These are phyloP conservation scores for Geodia barretti DNA, from an alignment of 37 sponge, comb jelly and placozoan genomes.

Conservation along the genomic window DNA sequence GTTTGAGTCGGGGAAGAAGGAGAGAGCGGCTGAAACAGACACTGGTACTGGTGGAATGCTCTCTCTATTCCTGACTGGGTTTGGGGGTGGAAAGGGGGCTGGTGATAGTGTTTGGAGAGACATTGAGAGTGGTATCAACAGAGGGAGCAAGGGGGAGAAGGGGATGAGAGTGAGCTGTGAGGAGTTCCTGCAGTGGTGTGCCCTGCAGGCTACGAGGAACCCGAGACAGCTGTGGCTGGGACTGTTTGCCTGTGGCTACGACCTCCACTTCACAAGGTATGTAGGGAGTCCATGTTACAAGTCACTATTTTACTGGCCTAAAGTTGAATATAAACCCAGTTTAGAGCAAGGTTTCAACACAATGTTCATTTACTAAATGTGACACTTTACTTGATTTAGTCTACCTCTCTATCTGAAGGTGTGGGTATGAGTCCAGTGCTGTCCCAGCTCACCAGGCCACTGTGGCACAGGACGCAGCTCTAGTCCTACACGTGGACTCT, in stretches of 20 bases:
- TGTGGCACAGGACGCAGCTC: conserved; percentile 63
- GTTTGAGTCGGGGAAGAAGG: neutral
- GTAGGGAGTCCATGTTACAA: neutral
- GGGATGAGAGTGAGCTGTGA: conserved; percentile 5
- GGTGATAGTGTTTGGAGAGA: conserved; percentile 24
- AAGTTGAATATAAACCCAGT: too few species aligned
- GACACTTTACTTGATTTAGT: neutral
- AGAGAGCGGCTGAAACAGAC: neutral
- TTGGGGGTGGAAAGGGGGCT: neutral
- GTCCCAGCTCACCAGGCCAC: conserved; percentile 1
- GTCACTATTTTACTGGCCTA: neutral
- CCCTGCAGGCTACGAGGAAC: conserved; percentile 3
- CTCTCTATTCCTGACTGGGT: conserved; percentile 27
- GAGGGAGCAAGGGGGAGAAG: too few species aligned
- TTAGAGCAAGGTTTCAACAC: too few species aligned
- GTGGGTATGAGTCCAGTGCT: conserved; percentile 27
- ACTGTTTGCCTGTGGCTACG: conserved; percentile 73
- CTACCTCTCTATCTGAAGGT: neutral
- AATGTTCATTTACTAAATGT: too few species aligned
- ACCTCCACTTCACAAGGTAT: conserved; percentile 79
- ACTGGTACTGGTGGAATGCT: neutral
- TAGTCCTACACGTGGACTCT: conserved; percentile 73
- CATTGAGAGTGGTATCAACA: too few species aligned
- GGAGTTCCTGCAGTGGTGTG: conserved; percentile 43
- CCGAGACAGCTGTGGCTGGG: conserved; percentile 65